Evolutionary conservation across 1,140 invertebrate genomes (phyloP).

Genomic region (Helicoverpa zea): DNA sequence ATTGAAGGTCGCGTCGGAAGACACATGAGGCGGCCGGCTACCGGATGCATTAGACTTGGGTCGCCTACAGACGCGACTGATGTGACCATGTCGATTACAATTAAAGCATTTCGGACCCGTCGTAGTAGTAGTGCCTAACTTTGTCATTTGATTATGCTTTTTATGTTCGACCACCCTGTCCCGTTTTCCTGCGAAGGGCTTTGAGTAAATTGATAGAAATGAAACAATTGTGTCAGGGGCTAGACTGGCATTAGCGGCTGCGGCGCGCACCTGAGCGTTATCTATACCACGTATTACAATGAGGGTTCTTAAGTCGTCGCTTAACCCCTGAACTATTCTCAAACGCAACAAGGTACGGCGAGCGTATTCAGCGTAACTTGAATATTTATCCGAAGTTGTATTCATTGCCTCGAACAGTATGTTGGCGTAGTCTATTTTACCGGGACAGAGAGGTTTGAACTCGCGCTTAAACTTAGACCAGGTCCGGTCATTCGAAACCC

Average conservation of each 20-base stretch:
- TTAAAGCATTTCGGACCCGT: constrained; percentile 2
- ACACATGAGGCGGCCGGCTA: not conserved
- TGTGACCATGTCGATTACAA: not conserved
- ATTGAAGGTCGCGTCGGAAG: not conserved
- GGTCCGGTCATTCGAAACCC: constrained; percentile 11
- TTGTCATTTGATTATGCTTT: not conserved
- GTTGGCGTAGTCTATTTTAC: constrained; percentile 11
- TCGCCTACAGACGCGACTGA: not conserved
- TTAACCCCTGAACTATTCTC: constrained; percentile 16
- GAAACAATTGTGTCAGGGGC: not conserved
- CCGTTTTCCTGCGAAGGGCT: not conserved
- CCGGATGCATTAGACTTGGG: not conserved
- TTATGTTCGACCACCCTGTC: not conserved
- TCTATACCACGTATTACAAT: constrained; percentile 26
- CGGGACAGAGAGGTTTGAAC: constrained; percentile 24
- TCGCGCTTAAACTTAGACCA: constrained; percentile 18
- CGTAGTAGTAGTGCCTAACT: too few relatives aligned
- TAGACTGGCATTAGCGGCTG: constrained; percentile 15
- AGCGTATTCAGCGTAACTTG: constrained; percentile 29
- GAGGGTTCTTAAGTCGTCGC: constrained; percentile 2
- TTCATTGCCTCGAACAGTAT: constrained; percentile 16
- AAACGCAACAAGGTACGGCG: constrained; percentile 27
- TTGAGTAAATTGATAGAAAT: constrained; percentile 30
- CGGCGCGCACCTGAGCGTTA: constrained; percentile 17
- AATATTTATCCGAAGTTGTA: constrained; percentile 20